Base-by-base conservation (phyloP, 2,113 vertebrate species). In the Oxyura jamaicensis region DNA sequence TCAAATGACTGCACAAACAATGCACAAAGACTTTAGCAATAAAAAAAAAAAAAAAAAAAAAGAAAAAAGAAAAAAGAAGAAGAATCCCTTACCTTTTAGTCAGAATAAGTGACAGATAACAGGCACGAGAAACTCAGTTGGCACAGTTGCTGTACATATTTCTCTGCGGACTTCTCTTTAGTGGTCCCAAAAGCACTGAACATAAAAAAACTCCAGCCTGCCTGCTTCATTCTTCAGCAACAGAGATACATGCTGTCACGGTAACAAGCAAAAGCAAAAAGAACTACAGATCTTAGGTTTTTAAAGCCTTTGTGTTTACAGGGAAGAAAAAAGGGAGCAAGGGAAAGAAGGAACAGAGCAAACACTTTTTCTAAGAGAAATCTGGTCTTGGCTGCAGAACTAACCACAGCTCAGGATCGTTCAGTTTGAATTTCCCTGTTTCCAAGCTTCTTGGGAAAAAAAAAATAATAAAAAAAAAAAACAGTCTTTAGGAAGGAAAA, bases 51-150 rank as follows among this genome's bases (percentile, higher is more conserved):
- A 93, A 89, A 31, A 96, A 83, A 92, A 86, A 80, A 19, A 25
- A 28, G 13, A 18, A 29, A 65, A 29, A 41, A 86, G 66, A 50
- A 17, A 83, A 95, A 91, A 31, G 96, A 84, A 93, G 85, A 80
- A 97, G 89, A 96, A 95, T 46, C 74, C 90, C 97, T 98, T 98
- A 98, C 98, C 98, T 98, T 96, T 95, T 74, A 96, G 96, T 95
- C 88, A 97, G 93, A 96, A 18, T 77, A 97, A 97, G 88, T 95
- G 94, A 95, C 92, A 97, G 92, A 95, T 92, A 97, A 91, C 74
- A 94, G 94, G 91, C 95, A 94, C 86, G 93, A 97, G 84, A 97
- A 97, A 97, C 96, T 97, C 96, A 96, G 95, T 90, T 95, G 95
- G 95, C 92, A 96, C 67, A 96, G 95, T 89, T 93, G 94, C 92